phyloP scores from a whole-genome alignment of 2,888 invertebrate genomes.

The Leptarthrus brevirostris region DNA sequence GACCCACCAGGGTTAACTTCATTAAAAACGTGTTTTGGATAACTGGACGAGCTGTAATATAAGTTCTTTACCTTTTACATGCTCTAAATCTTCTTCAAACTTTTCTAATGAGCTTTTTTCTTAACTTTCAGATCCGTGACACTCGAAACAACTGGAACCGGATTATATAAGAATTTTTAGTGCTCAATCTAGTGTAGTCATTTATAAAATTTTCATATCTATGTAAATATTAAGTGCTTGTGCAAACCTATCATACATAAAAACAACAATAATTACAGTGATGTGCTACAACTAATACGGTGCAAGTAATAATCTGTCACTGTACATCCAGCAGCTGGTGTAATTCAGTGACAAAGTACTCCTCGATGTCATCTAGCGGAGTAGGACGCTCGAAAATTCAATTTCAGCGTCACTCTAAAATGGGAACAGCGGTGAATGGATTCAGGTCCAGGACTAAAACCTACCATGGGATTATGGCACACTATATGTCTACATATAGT shows the following conservation, averaged over 20 bases:
- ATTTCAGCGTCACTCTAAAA: slow-evolving; percentile 35
- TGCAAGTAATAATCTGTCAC: slow-evolving; percentile 13
- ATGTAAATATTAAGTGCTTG: neutral
- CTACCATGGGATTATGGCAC: slow-evolving; percentile 18
- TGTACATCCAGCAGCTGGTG: neutral
- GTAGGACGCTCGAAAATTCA: slow-evolving; percentile 19
- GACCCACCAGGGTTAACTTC: too few species aligned
- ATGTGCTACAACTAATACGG: slow-evolving; percentile 32
- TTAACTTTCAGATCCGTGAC: slow-evolving; percentile 4
- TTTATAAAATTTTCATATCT: slow-evolving; percentile 19
- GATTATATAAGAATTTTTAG: slow-evolving; percentile 5
- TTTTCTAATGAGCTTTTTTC: neutral
- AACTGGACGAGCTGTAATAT: neutral
- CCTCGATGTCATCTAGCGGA: slow-evolving; percentile 6
- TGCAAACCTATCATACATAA: neutral
- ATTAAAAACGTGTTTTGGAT: too few species aligned
- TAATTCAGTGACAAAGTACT: slow-evolving; percentile 15
- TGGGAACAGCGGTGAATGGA: slow-evolving; percentile 1
- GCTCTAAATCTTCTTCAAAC: too few species aligned
- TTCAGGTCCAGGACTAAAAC: slow-evolving; percentile 19
- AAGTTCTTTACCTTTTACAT: too few species aligned
- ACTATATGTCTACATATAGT: neutral
- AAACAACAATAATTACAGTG: slow-evolving; percentile 1
- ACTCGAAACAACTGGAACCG: slow-evolving; percentile 1
- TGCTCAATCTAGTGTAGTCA: slow-evolving; percentile 9